A percentile compares a stretch with the other conserved stretches of the same genome.
Evolutionary conservation across 1,140 invertebrate genomes (phyloP).

Genomic region (Euura lappo): DNA sequence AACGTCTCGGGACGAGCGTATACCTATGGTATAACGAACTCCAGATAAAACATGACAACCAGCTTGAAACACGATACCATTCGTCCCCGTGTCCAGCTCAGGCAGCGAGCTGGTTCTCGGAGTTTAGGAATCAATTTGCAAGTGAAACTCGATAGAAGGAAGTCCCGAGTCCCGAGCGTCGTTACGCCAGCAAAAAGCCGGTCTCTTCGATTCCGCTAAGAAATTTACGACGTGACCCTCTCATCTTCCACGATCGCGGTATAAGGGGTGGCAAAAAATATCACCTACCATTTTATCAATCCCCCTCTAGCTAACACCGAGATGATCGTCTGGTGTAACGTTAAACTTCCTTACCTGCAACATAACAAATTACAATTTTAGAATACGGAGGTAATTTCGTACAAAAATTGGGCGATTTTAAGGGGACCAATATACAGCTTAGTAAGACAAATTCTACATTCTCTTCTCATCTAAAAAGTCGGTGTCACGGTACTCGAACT

Average conservation of each 20-base stretch:
- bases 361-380: not conserved
- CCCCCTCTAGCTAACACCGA: not conserved
- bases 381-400: too few species aligned
- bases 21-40: conserved; percentile 45
- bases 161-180: not conserved
- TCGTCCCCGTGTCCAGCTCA: conserved; percentile 19
- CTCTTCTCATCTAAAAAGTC: too few species aligned
- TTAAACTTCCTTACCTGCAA: not conserved
- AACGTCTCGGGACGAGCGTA: conserved; percentile 29
- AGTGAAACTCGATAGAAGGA: conserved; percentile 44
- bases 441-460: too few species aligned
- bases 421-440: too few species aligned
- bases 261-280: not conserved
- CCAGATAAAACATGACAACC: conserved; percentile 48
- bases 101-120: conserved; percentile 15
- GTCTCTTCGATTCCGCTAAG: not conserved
- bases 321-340: not conserved
- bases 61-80: conserved; percentile 36
- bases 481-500: too few species aligned
- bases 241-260: not conserved
- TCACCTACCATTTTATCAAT: not conserved
- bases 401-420: too few species aligned
- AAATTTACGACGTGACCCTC: not conserved
- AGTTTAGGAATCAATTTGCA: conserved; percentile 56
- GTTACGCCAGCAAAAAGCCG: not conserved